These are phyloP conservation scores for Anguilla japonica DNA, from an alignment of 2,113 vertebrate genomes.

Conservation along the genomic window DNA sequence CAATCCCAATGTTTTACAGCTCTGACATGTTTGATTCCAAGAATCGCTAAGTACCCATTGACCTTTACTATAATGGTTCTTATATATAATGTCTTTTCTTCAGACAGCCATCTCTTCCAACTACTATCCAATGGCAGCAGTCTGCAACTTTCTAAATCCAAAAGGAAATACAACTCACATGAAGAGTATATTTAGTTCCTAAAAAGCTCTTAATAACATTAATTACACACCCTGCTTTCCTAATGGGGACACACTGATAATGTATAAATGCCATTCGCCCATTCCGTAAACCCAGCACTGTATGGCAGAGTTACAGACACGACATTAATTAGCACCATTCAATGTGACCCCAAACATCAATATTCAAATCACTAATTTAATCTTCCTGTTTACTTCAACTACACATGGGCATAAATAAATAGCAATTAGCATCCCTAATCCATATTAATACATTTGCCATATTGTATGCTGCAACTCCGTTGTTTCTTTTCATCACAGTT, in stretches of 20 bases:
- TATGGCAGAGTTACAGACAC: neutral
- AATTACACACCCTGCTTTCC: neutral
- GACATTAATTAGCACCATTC: conserved; percentile 4
- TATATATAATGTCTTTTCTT: neutral
- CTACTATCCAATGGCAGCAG: neutral
- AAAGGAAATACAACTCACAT: neutral
- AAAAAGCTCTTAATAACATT: neutral
- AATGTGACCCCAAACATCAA: conserved; percentile 16
- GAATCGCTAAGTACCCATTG: neutral
- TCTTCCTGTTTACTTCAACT: neutral
- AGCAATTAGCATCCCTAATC: conserved; percentile 10
- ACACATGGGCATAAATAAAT: conserved; percentile 8
- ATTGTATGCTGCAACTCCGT: neutral
- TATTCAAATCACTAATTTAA: conserved; percentile 18
- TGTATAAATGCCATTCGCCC: neutral
- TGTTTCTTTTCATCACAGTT: conserved; percentile 13
- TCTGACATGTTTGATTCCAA: neutral
- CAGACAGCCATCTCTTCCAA: neutral
- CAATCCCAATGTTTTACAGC: neutral
- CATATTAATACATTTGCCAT: conserved; percentile 10
- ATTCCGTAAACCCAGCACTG: neutral
- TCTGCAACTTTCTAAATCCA: neutral
- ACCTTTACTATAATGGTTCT: neutral
- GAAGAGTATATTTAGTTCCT: neutral
- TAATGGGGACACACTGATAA: neutral